A percentile compares a stretch with the other conserved stretches of the same genome.
Evolutionary conservation across 1,140 invertebrate genomes (phyloP).

Genomic region (Nasonia giraulti): DNA sequence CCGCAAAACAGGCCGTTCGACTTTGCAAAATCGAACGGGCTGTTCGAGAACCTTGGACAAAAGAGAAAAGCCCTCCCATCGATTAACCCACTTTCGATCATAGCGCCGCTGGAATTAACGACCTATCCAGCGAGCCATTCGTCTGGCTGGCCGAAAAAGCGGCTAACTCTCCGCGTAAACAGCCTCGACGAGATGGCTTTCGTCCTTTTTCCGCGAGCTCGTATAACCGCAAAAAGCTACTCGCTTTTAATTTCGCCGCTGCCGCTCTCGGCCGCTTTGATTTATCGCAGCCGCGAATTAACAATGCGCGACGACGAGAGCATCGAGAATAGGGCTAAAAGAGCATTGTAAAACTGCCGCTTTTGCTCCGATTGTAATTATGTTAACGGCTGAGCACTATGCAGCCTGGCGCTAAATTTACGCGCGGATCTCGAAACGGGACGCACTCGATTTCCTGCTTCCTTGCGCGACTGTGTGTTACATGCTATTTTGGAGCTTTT

Average conservation of each 20-base stretch:
- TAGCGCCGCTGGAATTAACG: constrained; percentile 4
- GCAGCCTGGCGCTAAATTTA: constrained; percentile 63
- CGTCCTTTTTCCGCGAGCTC: background rate
- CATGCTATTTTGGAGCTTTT: constrained; percentile 1
- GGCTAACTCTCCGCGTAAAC: constrained; percentile 19
- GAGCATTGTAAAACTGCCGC: background rate
- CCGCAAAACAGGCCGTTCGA: no score
- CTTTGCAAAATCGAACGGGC: background rate
- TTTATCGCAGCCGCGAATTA: constrained; percentile 34
- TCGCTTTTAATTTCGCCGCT: constrained; percentile 25
- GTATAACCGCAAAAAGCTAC: constrained; percentile 9
- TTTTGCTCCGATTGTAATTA: constrained; percentile 62
- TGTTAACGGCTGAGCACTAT: constrained; percentile 35
- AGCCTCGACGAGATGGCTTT: background rate
- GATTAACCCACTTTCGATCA: constrained; percentile 44
- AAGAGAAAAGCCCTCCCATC: background rate
- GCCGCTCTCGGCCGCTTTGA: constrained; percentile 17
- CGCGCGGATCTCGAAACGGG: constrained; percentile 53
- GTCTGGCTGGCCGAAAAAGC: background rate
- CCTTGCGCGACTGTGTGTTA: constrained; percentile 32
- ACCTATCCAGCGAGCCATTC: background rate
- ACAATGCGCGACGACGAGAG: constrained; percentile 11
- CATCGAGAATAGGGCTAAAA: constrained; percentile 21
- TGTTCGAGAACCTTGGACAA: background rate
- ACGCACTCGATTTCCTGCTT: constrained; percentile 55